Evolutionary conservation across 1,140 invertebrate genomes (phyloP).

Genomic region (Babylonia areolata): DNA sequence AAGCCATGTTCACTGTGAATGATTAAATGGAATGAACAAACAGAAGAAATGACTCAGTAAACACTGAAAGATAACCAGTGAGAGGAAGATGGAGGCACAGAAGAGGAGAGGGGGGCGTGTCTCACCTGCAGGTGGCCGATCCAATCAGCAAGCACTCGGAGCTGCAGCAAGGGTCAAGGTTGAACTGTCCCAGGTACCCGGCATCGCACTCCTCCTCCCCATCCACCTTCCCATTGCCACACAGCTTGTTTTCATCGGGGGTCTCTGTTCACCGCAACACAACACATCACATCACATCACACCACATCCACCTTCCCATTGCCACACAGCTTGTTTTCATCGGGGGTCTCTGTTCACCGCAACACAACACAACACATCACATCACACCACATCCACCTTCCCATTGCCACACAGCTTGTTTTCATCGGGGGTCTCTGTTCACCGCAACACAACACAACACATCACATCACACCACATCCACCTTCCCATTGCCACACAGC

Average conservation of each 20-base stretch:
- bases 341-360: not conserved
- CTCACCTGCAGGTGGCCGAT: conserved; percentile 43
- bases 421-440: not conserved
- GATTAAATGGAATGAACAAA: too few relatives aligned
- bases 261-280: not conserved
- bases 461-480: too few relatives aligned
- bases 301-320: conserved; percentile 61
- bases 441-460: conserved; percentile 6
- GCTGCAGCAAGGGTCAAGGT: conserved; percentile 58
- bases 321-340: conserved; percentile 52
- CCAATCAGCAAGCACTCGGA: conserved; percentile 48
- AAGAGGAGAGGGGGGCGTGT: too few relatives aligned
- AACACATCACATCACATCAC: too few relatives aligned
- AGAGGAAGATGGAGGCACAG: too few relatives aligned
- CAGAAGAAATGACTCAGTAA: too few relatives aligned
- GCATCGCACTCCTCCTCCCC: conserved; percentile 64
- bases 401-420: conserved; percentile 63
- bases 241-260: conserved; percentile 31
- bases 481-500: conserved; percentile 65
- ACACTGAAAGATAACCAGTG: too few relatives aligned
- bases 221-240: conserved; percentile 67
- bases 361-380: conserved; percentile 19
- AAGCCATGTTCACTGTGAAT: too few relatives aligned
- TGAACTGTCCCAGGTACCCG: conserved; percentile 59
- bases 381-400: conserved; percentile 49